A percentile compares a stretch with the other conserved stretches of the same genome.
Conservation (phyloP, 2,797 vertebrate species). For the Melanotaenia boesemani region DNA sequence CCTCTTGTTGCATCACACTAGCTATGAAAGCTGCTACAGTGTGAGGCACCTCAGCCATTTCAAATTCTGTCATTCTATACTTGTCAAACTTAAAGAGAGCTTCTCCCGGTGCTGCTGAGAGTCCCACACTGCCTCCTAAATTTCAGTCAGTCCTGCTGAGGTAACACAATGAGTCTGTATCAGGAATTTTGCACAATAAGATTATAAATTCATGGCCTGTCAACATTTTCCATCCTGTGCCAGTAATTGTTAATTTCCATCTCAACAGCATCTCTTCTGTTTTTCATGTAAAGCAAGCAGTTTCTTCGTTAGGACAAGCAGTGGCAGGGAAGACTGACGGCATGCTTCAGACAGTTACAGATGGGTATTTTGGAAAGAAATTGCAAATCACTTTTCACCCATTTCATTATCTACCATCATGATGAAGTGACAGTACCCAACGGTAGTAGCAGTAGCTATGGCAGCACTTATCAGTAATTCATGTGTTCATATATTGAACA, state of each 20-base stretch:
- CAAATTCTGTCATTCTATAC: conserved; percentile 9
- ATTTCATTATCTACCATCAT: conserved; percentile 67
- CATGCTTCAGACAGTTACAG: conserved; percentile 43
- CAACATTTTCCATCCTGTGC: conserved; percentile 29
- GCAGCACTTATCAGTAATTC: conserved; percentile 71
- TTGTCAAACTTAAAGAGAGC: conserved; percentile 11
- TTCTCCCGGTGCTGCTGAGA: conserved; percentile 4
- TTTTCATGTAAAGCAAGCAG: conserved; percentile 33
- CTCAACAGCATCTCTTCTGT: conserved; percentile 13
- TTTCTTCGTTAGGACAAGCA: conserved; percentile 31
- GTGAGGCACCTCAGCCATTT: conserved; percentile 14
- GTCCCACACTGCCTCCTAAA: conserved; percentile 9
- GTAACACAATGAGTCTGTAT: conserved; percentile 13
- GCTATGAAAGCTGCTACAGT: background rate
- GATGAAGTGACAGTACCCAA: conserved; percentile 56
- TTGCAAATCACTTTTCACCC: conserved; percentile 45
- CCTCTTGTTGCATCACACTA: conserved; percentile 6
- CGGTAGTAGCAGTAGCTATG: conserved; percentile 55
- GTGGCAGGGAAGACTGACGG: conserved; percentile 19
- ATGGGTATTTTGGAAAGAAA: conserved; percentile 39
- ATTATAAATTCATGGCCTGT: conserved; percentile 11
- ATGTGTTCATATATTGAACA: conserved; percentile 69
- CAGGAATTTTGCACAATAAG: conserved; percentile 14
- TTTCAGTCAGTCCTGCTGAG: conserved; percentile 29
- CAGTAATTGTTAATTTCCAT: conserved; percentile 10